Conservation (phyloP, 2,888 invertebrate species). For the Drosophila meridionalis region DNA sequence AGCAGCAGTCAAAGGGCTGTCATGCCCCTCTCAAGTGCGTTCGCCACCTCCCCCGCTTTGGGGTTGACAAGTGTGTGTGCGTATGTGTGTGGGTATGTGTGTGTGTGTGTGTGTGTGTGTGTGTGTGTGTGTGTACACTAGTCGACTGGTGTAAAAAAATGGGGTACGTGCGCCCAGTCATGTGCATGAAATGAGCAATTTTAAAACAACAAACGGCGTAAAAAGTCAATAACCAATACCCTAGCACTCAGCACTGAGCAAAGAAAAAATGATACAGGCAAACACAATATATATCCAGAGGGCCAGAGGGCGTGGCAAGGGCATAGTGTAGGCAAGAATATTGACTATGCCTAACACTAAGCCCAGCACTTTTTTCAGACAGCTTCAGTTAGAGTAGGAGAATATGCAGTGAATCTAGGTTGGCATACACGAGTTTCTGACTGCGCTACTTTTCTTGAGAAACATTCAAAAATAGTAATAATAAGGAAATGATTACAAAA, state of each 20-base stretch:
- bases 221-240: constrained; percentile 63
- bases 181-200: constrained; percentile 75
- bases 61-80: constrained; percentile 40
- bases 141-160: constrained; percentile 41
- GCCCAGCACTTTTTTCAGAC: constrained; percentile 5
- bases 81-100: constrained; percentile 10
- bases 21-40: constrained; percentile 38
- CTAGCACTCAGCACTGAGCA: constrained; percentile 19
- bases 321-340: constrained; percentile 10
- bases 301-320: constrained; percentile 10
- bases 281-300: constrained; percentile 19
- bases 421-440: not conserved
- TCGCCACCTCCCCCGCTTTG: constrained; percentile 8
- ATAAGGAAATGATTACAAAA: too few relatives aligned
- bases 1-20: constrained; percentile 56
- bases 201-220: constrained; percentile 67
- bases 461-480: too few relatives aligned
- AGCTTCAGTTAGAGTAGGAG: too few relatives aligned
- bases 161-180: constrained; percentile 65
- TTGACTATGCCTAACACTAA: constrained; percentile 17
- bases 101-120: constrained; percentile 1
- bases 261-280: constrained; percentile 25
- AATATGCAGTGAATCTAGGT: not conserved
- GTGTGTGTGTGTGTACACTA: constrained; percentile 7
- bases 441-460: constrained; percentile 7